Evolutionary conservation across 2,797 vertebrate genomes (phyloP), one percentile per base, ranked within the genome.

Genomic region (Carapus acus): DNA sequence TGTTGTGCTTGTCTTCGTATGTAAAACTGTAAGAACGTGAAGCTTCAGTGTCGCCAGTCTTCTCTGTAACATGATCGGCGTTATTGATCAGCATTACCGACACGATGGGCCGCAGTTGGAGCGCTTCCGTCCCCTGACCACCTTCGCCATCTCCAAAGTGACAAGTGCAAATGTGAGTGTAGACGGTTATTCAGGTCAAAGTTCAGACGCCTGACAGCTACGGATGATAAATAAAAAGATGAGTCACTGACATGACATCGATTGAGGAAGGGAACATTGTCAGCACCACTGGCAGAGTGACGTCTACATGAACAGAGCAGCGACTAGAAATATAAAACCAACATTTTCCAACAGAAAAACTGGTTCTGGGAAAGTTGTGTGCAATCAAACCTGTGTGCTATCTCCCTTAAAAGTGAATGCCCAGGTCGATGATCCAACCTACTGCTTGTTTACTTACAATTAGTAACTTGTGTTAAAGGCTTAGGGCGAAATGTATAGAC

Each of bases 121-220:
- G 27, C 34, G 36, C 23, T 62, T 56, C 62, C 15, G 33, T 45
- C 39, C 51, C 38, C 45, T 13, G 44, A 47, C 33, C 34, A 31
- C 31, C 34, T 36, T 36, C 29, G 45, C 50, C 43, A 40, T 42
- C 23, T 58, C 69, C 58, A 87, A 86, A 87, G 85, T 87, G 85
- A 79, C 84, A 48, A 75, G 82, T 86, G 85, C 84, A 79, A 76
- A 80, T 38, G 41, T 47, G 54, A 58, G 48, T 47, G 55, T 55
- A 66, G 54, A 51, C 4, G 34, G 23, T 21, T 36, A 43, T 27
- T 38, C 20, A 42, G 52, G n/a, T 48, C 50, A 33, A 12, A 13
- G 12, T 55, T 46, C 46, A 29, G 57, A 34, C 60, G 64, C 44
- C 65, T 52, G 74, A n/a, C 73, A 71, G 71, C 43, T 73, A 71